A percentile compares a stretch with the other conserved stretches of the same genome.
These are phyloP conservation scores for Stenolophus ochropezus DNA, from an alignment of 2,888 invertebrate genomes.

Conservation along the genomic window DNA sequence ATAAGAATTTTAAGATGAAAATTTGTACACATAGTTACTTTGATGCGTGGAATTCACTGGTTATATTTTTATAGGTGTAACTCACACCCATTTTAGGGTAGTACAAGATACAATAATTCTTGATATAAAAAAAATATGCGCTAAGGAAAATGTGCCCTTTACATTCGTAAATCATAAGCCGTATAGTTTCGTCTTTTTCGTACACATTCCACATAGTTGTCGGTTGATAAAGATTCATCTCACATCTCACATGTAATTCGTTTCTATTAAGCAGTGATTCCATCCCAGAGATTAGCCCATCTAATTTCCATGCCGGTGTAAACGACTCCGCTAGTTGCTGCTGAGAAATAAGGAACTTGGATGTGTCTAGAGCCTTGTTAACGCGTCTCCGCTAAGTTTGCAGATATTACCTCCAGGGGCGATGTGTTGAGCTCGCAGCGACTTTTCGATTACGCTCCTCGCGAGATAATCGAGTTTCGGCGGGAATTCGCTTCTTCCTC, in stretches of 20 bases:
- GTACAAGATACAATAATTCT: too few relatives aligned
- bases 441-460: constrained; percentile 55
- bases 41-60: too few relatives aligned
- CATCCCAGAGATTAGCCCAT: constrained; percentile 8
- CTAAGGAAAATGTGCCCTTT: too few relatives aligned
- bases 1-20: too few relatives aligned
- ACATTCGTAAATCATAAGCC: too few relatives aligned
- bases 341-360: constrained; percentile 15
- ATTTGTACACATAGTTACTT: too few relatives aligned
- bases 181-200: too few relatives aligned
- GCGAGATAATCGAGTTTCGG: constrained; percentile 57
- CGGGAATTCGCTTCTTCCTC: constrained; percentile 53
- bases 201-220: too few relatives aligned
- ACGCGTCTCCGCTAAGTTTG: constrained; percentile 41
- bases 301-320: constrained; percentile 26
- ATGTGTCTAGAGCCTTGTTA: constrained; percentile 40
- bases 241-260: constrained; percentile 10
- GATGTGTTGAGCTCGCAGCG: constrained; percentile 3
- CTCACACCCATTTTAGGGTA: too few relatives aligned
- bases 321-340: constrained; percentile 15
- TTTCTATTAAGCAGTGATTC: constrained; percentile 28
- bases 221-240: constrained; percentile 15
- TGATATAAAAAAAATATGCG: too few relatives aligned
- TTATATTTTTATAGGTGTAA: too few relatives aligned
- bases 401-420: constrained; percentile 44